These are phyloP conservation scores for Pteronotus mesoamericanus DNA, from an alignment of 2,797 vertebrate species.

Conservation along the genomic window DNA sequence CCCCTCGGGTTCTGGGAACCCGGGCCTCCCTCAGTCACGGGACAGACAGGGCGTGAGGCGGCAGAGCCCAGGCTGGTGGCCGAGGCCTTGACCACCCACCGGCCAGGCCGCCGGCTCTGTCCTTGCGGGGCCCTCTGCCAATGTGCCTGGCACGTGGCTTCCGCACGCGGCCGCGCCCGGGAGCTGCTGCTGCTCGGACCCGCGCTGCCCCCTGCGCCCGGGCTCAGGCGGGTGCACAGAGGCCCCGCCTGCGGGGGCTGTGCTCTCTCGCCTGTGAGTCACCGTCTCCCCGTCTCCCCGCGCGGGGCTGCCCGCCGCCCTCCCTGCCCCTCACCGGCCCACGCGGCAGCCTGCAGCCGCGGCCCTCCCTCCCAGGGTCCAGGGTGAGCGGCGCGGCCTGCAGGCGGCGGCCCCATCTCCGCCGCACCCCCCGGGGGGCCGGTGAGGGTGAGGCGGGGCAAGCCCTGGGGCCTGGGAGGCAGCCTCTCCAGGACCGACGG, in stretches of 20 bases:
- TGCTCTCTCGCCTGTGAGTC: rapidly evolving
- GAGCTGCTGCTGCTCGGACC: background rate
- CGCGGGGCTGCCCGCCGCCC: background rate
- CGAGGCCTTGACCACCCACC: rapidly evolving
- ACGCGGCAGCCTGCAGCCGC: background rate
- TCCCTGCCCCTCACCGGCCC: background rate
- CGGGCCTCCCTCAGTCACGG: rapidly evolving
- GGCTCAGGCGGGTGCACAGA: rapidly evolving
- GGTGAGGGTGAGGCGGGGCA: background rate
- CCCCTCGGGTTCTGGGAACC: background rate
- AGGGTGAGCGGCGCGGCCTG: background rate
- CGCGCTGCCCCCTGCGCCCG: background rate
- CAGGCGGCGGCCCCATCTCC: background rate
- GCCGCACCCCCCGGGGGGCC: rapidly evolving
- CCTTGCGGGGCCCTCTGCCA: rapidly evolving
- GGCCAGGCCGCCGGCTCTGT: background rate
- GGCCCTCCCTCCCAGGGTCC: background rate
- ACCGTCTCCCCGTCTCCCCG: too few relatives aligned
- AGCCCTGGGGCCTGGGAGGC: background rate
- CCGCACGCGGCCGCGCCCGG: rapidly evolving
- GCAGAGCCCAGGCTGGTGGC: background rate
- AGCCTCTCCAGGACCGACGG: rapidly evolving
- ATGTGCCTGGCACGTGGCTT: background rate
- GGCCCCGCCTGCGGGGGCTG: rapidly evolving
- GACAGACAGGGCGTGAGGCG: rapidly evolving